A percentile compares a stretch with the other conserved stretches of the same genome.
Evolutionary conservation across 2,888 invertebrate species (phyloP).

Genomic region (Drosophila lutescens): DNA sequence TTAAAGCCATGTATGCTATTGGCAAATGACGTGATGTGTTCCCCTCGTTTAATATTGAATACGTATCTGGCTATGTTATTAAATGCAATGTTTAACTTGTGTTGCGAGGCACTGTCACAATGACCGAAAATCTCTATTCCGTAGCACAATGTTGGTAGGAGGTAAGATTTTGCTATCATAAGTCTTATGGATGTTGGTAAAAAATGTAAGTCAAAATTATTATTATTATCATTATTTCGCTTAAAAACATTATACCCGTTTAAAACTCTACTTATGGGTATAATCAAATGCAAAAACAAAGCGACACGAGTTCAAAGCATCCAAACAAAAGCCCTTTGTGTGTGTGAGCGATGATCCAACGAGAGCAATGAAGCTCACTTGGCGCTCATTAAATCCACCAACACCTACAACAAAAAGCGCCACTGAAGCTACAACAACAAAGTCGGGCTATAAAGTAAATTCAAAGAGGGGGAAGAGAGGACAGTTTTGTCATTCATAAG

Average conservation of each 20-base stretch:
- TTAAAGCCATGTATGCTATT: no score
- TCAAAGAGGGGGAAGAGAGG: constrained; percentile 14
- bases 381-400: constrained; percentile 55
- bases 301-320: constrained; percentile 31
- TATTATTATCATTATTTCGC: neutral
- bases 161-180: no score
- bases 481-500: neutral
- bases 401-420: constrained; percentile 19
- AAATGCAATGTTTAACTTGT: no score
- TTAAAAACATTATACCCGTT: neutral
- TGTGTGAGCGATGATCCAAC: constrained; percentile 58
- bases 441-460: constrained; percentile 10
- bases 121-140: no score
- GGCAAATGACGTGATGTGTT: no score
- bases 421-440: neutral
- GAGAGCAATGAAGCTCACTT: constrained; percentile 60
- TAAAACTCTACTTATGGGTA: neutral
- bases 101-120: no score
- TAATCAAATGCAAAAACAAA: constrained; percentile 5
- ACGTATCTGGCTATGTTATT: no score
- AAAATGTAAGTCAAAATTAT: no score
- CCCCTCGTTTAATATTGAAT: no score
- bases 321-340: constrained; percentile 8
- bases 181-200: no score
- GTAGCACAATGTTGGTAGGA: no score